A percentile compares a stretch with the other conserved stretches of the same genome.
Conservation (phyloP, 2,113 vertebrate species). For the Nothobranchius furzeri region DNA sequence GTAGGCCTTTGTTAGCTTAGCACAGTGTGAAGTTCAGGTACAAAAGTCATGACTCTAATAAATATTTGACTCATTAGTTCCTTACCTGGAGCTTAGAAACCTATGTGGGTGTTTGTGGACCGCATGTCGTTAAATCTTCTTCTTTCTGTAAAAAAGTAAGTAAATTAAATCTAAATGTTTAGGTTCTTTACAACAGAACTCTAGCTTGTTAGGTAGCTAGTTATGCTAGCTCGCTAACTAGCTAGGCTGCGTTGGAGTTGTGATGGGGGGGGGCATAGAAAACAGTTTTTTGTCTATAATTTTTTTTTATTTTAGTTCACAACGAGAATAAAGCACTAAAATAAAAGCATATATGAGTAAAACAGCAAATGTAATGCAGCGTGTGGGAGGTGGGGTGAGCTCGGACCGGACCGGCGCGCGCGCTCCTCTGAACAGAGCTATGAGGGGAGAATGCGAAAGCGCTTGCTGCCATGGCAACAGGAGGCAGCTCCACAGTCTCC, state of each 20-base stretch:
- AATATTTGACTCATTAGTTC: neutral
- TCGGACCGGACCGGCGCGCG: constrained; percentile 22
- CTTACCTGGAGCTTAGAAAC: neutral
- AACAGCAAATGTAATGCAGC: too few species aligned
- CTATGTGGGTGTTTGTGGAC: neutral
- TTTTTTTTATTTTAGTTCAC: neutral
- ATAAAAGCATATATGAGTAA: constrained; percentile 3
- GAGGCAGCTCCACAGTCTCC: constrained; percentile 73
- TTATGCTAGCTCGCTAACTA: neutral
- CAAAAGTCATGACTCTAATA: too few species aligned
- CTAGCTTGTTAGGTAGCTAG: neutral
- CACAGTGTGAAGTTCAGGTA: too few species aligned
- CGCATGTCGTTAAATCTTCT: neutral
- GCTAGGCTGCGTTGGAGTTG: too few species aligned
- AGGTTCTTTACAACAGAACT: too few species aligned
- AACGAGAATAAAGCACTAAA: constrained; percentile 1
- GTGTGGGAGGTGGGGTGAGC: constrained; percentile 45
- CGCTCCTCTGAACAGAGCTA: constrained; percentile 51
- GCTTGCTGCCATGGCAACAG: constrained; percentile 80
- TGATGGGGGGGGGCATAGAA: too few species aligned
- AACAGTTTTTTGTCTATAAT: too few species aligned
- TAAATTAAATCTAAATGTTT: too few species aligned
- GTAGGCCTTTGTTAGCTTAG: too few species aligned
- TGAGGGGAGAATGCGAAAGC: constrained; percentile 79
- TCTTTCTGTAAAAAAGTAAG: neutral